Conservation (phyloP, 2,113 vertebrate genomes). For the Peromyscus californicus region DNA sequence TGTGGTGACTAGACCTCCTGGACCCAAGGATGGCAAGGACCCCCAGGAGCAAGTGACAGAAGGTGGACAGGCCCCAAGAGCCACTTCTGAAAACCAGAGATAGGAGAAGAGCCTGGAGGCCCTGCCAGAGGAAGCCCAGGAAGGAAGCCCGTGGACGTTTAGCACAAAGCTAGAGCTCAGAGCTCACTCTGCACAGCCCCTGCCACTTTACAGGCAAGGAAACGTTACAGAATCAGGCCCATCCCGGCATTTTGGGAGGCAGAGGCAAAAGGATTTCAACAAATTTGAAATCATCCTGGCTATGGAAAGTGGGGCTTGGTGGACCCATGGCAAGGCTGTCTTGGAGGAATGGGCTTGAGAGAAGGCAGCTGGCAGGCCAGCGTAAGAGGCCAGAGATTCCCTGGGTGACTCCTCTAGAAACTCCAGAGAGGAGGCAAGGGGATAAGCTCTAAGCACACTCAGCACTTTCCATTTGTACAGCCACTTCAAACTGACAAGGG, state of each 20-base stretch:
- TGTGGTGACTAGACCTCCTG: not conserved
- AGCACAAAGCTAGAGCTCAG: not conserved
- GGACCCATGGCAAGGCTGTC: not conserved
- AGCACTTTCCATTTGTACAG: not conserved
- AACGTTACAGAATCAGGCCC: not conserved
- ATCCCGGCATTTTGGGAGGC: not conserved
- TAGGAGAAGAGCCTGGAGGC: not conserved
- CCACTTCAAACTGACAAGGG: not conserved
- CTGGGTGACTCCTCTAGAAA: not conserved
- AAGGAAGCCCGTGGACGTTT: not conserved
- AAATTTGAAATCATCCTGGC: not conserved
- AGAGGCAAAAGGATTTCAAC: not conserved
- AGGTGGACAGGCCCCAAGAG: not conserved
- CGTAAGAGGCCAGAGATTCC: not conserved
- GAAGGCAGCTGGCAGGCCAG: no score
- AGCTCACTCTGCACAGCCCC: not conserved
- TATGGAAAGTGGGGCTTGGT: not conserved
- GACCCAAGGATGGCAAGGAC: not conserved
- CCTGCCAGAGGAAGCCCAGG: not conserved
- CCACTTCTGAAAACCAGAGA: not conserved
- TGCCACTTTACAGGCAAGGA: not conserved
- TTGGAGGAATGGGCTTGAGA: not conserved
- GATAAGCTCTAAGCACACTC: not conserved
- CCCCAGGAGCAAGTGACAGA: not conserved
- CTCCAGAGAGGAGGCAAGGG: not conserved